Evolutionary conservation across 2,888 invertebrate genomes (phyloP).

Genomic region (Abrostola tripartita): DNA sequence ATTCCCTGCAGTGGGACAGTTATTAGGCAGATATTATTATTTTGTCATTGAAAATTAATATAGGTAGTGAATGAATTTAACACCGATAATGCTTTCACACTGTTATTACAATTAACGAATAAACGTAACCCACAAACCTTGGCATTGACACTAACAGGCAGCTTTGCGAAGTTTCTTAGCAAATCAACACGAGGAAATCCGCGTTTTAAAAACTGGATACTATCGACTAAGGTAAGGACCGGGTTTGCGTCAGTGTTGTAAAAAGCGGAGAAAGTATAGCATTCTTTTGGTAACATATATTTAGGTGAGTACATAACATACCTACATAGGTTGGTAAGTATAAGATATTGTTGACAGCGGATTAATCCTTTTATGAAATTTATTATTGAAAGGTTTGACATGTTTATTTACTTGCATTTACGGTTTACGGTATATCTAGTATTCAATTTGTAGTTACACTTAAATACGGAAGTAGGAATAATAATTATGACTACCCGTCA

Average conservation of each 20-base stretch:
- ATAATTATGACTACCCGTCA: no score
- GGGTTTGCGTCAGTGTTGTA: slow-evolving; percentile 35
- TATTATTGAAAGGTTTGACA: neutral
- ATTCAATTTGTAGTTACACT: no score
- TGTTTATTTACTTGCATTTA: neutral
- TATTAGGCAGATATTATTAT: neutral
- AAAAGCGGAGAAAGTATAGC: slow-evolving; percentile 48
- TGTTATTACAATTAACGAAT: slow-evolving; percentile 14
- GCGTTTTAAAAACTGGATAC: slow-evolving; percentile 38
- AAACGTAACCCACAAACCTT: slow-evolving; percentile 44
- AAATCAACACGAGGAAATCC: slow-evolving; percentile 29
- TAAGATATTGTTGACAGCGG: neutral
- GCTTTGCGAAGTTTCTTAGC: slow-evolving; percentile 24
- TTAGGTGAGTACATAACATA: slow-evolving; percentile 1
- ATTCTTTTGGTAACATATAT: slow-evolving; percentile 31
- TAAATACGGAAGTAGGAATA: no score
- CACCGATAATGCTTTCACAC: slow-evolving; percentile 14
- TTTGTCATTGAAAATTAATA: neutral
- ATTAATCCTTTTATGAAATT: neutral
- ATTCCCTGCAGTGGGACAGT: no score
- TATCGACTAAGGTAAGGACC: slow-evolving; percentile 31
- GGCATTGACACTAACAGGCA: slow-evolving; percentile 36
- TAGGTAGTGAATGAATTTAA: neutral
- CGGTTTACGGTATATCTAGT: no score
- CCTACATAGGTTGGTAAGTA: slow-evolving; percentile 6